phyloP scores from a whole-genome alignment of 92 coral and sea anemone genomes.

The Palythoa heliodiscus region DNA sequence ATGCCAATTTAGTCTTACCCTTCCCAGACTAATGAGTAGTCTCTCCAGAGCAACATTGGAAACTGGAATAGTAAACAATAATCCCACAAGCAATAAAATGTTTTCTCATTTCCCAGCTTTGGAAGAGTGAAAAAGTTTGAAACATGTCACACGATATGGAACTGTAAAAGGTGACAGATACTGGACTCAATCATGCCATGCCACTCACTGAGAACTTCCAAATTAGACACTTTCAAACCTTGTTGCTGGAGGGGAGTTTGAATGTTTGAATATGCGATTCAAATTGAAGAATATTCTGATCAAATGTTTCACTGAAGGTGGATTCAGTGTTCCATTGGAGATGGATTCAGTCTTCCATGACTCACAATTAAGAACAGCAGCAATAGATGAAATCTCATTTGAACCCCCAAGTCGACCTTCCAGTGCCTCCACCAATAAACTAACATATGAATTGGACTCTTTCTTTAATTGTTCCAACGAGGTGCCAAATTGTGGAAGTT shows the following conservation, averaged over 20 bases:
- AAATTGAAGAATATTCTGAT: constrained; percentile 41
- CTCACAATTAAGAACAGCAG: constrained; percentile 29
- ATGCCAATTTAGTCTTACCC: no score
- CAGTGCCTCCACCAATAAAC: constrained; percentile 32
- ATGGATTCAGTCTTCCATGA: constrained; percentile 44
- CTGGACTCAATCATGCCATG: constrained; percentile 57
- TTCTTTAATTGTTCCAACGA: constrained; percentile 43
- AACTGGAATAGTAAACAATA: constrained; percentile 49
- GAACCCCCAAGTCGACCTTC: constrained; percentile 49
- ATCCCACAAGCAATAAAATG: constrained; percentile 42
- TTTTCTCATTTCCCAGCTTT: constrained; percentile 49
- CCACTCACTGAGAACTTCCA: constrained; percentile 53
- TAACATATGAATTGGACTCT: constrained; percentile 30
- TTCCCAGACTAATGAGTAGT: constrained; percentile 15
- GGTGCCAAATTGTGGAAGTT: constrained; percentile 13
- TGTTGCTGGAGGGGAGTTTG: constrained; percentile 54
- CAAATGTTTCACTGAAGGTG: not conserved
- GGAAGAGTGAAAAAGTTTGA: constrained; percentile 46
- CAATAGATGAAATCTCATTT: constrained; percentile 42
- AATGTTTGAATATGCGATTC: no score
- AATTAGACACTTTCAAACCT: constrained; percentile 43
- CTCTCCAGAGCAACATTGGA: constrained; percentile 50
- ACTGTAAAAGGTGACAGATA: constrained; percentile 34
- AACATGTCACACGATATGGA: constrained; percentile 49
- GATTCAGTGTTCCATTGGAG: constrained; percentile 20